Percentiles rank a stretch among this genome's conserved stretches.
phyloP scores from a whole-genome alignment of 2,888 invertebrate species.

The Lithophane socia region DNA sequence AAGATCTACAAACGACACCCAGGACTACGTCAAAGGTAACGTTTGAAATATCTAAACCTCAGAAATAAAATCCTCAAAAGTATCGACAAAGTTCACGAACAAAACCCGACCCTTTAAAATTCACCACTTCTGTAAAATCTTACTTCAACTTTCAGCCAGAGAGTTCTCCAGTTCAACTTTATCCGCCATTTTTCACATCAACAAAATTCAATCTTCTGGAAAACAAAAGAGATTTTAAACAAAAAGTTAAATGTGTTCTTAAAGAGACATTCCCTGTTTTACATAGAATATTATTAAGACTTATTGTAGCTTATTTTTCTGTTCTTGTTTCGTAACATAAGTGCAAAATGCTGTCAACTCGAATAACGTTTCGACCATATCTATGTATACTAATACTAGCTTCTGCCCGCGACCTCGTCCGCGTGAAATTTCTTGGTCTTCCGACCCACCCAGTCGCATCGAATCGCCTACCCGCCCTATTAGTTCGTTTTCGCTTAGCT shows the following conservation, averaged over 20 bases:
- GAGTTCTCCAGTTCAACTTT: constrained; percentile 8
- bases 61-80: constrained; percentile 15
- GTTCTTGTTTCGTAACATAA: constrained; percentile 14
- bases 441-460: neutral
- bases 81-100: constrained; percentile 4
- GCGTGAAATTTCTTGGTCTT: too few relatives aligned
- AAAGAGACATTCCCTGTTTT: constrained; percentile 37
- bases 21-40: neutral
- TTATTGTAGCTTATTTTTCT: constrained; percentile 40
- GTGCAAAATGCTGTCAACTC: constrained; percentile 57
- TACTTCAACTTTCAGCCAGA: constrained; percentile 15
- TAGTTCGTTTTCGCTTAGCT: neutral
- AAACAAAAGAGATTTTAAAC: constrained; percentile 29
- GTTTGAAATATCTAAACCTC: neutral
- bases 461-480: neutral
- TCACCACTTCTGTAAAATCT: neutral
- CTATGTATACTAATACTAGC: neutral
- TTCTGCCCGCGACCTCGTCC: too few relatives aligned
- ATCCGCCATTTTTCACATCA: constrained; percentile 13
- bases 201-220: constrained; percentile 17
- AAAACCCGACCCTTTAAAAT: constrained; percentile 3
- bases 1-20: too few relatives aligned
- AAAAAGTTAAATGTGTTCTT: constrained; percentile 20
- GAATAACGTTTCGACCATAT: constrained; percentile 8
- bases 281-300: constrained; percentile 26